A percentile compares a stretch with the other conserved stretches of the same genome.
These are phyloP conservation scores for Cheilinus undulatus DNA, from an alignment of 2,113 vertebrate genomes.

Conservation along the genomic window DNA sequence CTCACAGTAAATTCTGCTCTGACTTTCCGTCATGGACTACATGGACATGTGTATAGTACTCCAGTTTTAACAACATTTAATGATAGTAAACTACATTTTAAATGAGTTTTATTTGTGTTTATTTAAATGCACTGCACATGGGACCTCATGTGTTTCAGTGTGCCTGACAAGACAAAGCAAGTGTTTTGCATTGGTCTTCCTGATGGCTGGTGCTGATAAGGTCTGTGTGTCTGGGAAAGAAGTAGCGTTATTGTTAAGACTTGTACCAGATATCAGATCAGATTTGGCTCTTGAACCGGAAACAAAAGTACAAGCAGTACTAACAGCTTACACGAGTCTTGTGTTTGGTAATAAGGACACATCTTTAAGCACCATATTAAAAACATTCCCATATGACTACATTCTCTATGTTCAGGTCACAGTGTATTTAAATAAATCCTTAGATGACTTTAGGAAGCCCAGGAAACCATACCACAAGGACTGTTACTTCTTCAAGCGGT, in stretches of 20 bases:
- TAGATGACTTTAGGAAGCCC: too few relatives aligned
- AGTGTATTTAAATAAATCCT: too few relatives aligned
- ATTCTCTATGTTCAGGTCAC: too few relatives aligned
- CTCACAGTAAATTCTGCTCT: conserved; percentile 17
- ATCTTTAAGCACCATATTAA: too few relatives aligned
- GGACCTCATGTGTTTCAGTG: background rate
- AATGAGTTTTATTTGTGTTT: background rate
- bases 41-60: too few relatives aligned
- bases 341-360: background rate
- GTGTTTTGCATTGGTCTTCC: background rate
- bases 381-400: background rate
- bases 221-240: background rate
- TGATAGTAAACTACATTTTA: too few relatives aligned
- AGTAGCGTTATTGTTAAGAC: background rate
- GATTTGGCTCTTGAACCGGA: background rate
- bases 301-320: background rate
- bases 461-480: too few relatives aligned
- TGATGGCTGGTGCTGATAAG: background rate
- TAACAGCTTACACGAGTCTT: background rate
- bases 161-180: background rate
- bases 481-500: too few relatives aligned
- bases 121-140: background rate
- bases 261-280: background rate
- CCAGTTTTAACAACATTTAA: too few relatives aligned
- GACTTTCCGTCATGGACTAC: background rate